phyloP scores from a whole-genome alignment of 2,797 vertebrate genomes.

The Hybognathus amarus region DNA sequence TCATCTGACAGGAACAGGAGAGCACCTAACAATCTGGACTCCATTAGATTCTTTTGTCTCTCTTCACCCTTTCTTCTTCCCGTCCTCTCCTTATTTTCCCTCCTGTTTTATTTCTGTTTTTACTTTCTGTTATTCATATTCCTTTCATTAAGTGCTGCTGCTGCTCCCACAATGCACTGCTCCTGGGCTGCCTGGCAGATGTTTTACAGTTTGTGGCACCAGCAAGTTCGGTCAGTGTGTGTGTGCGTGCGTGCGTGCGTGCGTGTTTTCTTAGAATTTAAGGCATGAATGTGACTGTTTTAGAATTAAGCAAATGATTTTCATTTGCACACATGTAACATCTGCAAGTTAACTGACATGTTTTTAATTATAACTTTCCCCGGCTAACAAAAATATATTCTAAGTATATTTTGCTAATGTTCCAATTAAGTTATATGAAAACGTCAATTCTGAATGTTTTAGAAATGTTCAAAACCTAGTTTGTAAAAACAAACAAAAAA shows the following conservation, averaged over 20 bases:
- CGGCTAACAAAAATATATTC: background rate
- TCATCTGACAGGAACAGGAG: constrained; percentile 65
- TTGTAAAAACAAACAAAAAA: background rate
- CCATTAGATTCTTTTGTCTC: constrained; percentile 72
- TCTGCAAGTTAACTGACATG: constrained; percentile 9
- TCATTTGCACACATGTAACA: constrained; percentile 5
- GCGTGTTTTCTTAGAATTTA: constrained; percentile 11
- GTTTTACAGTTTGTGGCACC: constrained; percentile 62
- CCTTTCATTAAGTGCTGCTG: constrained; percentile 64
- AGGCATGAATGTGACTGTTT: background rate
- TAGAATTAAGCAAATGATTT: constrained; percentile 26
- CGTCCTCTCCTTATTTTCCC: background rate
- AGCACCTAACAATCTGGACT: constrained; percentile 69
- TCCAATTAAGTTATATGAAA: background rate
- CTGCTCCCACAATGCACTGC: constrained; percentile 74
- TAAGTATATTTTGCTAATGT: too few relatives aligned
- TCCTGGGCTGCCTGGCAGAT: constrained; percentile 70
- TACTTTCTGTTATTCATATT: constrained; percentile 75
- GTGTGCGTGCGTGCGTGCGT: background rate
- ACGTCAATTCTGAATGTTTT: background rate
- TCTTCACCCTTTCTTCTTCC: constrained; percentile 40
- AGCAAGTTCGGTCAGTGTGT: constrained; percentile 30
- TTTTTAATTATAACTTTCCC: background rate
- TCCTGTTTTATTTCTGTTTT: constrained; percentile 68
- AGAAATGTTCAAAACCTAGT: background rate